Conservation (phyloP, 2,797 vertebrate genomes). For the Melanotaenia nigrans region DNA sequence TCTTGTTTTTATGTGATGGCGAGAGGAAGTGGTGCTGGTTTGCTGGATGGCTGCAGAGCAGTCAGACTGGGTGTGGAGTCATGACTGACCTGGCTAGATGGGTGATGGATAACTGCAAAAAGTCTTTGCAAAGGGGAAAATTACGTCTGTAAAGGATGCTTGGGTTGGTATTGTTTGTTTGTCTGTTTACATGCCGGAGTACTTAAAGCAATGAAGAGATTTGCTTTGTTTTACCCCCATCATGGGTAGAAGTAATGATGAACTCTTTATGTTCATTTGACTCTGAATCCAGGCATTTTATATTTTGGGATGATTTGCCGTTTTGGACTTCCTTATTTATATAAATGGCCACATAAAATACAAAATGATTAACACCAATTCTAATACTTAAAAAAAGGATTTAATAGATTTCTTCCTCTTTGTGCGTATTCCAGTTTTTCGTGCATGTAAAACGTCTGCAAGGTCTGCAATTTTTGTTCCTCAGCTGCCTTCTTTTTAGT, state of each 20-base stretch:
- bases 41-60: constrained; percentile 37
- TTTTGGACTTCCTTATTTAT: not conserved
- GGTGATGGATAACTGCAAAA: constrained; percentile 60
- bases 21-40: constrained; percentile 41
- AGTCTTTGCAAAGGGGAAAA: constrained; percentile 25
- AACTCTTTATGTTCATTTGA: not conserved
- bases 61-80: constrained; percentile 44
- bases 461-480: not conserved
- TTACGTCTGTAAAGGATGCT: constrained; percentile 4
- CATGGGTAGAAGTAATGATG: not conserved
- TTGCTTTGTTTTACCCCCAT: not conserved
- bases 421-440: not conserved
- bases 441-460: not conserved
- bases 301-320: not conserved
- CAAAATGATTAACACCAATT: not conserved
- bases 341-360: not conserved
- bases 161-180: not conserved
- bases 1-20: constrained; percentile 50
- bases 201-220: constrained; percentile 12
- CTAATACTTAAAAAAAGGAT: not conserved
- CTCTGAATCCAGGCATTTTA: not conserved
- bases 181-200: constrained; percentile 12
- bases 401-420: not conserved
- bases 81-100: constrained; percentile 31
- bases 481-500: not conserved